These are phyloP conservation scores for Halictus quadricinctus DNA, from an alignment of 2,888 invertebrate genomes.

Conservation along the genomic window DNA sequence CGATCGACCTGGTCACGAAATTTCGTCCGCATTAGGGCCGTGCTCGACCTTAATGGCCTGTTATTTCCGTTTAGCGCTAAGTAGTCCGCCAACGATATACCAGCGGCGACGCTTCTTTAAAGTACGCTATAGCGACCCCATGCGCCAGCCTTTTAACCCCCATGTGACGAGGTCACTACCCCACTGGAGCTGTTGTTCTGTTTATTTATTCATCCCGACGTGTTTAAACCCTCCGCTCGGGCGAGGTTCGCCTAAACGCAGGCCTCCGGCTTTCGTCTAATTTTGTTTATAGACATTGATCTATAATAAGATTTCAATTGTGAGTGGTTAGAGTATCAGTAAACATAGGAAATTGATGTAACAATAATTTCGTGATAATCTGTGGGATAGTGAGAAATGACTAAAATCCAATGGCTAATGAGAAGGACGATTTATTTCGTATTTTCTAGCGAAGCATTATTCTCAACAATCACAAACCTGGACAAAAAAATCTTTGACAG, in stretches of 20 bases:
- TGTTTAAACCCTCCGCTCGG: neutral
- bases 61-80: slow-evolving; percentile 25
- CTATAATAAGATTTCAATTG: neutral
- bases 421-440: too few species aligned
- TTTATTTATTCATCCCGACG: neutral
- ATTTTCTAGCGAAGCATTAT: neutral
- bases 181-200: neutral
- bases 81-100: neutral
- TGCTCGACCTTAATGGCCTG: neutral
- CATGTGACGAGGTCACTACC: neutral
- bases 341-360: neutral
- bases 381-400: too few species aligned
- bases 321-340: neutral
- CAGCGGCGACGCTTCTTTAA: neutral
- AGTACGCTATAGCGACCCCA: neutral
- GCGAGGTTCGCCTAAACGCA: neutral
- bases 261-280: neutral
- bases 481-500: neutral
- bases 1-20: slow-evolving; percentile 21
- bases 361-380: neutral
- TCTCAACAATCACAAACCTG: neutral
- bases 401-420: too few species aligned
- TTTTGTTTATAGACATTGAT: neutral
- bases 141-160: neutral
- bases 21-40: slow-evolving; percentile 21